Percentiles rank a stretch among this genome's conserved stretches.
Evolutionary conservation across 2,113 vertebrate species (phyloP).

Genomic region (Reinhardtius hippoglossoides): DNA sequence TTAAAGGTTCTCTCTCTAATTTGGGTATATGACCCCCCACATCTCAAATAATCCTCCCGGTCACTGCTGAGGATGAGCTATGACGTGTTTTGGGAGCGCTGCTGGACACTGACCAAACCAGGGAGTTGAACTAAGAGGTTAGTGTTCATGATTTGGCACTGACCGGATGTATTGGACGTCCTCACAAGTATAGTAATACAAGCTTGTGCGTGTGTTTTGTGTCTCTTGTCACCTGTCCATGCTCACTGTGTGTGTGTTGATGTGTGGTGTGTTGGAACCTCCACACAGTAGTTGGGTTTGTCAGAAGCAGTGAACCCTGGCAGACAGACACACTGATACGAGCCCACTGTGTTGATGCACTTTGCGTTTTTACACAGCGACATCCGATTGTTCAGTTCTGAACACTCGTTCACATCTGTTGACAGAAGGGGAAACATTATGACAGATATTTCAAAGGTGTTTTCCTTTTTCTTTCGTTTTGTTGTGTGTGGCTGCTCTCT

Average conservation of each 20-base stretch:
- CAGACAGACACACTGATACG: constrained; percentile 94
- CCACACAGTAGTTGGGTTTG: constrained; percentile 94
- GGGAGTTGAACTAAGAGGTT: background rate
- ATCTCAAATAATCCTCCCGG: background rate
- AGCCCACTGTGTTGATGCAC: constrained; percentile 96
- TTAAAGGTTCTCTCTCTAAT: background rate
- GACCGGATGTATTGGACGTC: constrained; percentile 23
- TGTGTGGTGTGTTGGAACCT: constrained; percentile 23
- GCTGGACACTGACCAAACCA: constrained; percentile 12
- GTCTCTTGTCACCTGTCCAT: constrained; percentile 61
- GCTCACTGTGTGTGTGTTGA: constrained; percentile 83
- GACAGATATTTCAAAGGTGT: background rate
- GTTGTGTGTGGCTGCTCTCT: constrained; percentile 47
- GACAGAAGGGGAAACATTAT: background rate
- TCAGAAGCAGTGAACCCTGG: constrained; percentile 89
- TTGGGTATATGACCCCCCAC: background rate
- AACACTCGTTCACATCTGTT: constrained; percentile 96
- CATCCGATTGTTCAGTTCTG: constrained; percentile 94
- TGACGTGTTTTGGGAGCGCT: background rate
- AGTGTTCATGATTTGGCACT: background rate
- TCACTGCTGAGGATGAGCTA: background rate
- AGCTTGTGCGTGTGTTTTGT: constrained; percentile 63
- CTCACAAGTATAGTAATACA: constrained; percentile 62
- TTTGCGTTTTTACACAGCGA: constrained; percentile 96
- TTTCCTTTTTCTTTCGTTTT: background rate